Evolutionary conservation across 2,113 vertebrate species (phyloP).

Genomic region (Catagonus wagneri): DNA sequence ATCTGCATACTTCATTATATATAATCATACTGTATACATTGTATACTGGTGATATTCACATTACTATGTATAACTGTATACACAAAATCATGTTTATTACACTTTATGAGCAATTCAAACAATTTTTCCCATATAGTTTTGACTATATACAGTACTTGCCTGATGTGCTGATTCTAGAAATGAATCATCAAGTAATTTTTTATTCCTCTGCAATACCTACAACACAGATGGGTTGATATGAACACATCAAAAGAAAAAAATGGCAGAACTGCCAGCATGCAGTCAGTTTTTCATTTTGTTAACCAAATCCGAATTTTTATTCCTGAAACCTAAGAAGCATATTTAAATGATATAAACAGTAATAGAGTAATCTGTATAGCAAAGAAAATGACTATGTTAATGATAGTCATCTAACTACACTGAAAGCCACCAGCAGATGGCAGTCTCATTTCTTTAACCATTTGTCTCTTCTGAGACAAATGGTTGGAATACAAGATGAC

Average conservation of each 20-base stretch:
- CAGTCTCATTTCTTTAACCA: conserved; percentile 9
- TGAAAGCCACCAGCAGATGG: conserved; percentile 51
- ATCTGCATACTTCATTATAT: conserved; percentile 38
- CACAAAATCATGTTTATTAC: conserved; percentile 32
- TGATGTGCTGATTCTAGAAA: conserved; percentile 2
- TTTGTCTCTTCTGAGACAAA: neutral
- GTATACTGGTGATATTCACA: neutral
- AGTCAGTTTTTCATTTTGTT: neutral
- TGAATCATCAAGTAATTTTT: conserved; percentile 54
- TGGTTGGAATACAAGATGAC: neutral
- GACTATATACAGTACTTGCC: neutral
- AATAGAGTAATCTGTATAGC: neutral
- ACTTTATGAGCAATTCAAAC: conserved; percentile 34
- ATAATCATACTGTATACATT: neutral
- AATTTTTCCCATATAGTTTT: conserved; percentile 17
- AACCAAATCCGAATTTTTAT: conserved; percentile 26
- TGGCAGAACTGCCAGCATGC: neutral
- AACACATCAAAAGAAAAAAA: conserved; percentile 25
- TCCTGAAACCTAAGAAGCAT: neutral
- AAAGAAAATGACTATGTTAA: neutral
- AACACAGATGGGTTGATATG: conserved; percentile 22
- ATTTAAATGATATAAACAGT: neutral
- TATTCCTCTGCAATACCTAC: neutral
- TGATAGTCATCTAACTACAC: neutral
- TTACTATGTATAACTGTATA: neutral